Evolutionary conservation across 2,113 vertebrate genomes (phyloP).

Genomic region (Rissa tridactyla): DNA sequence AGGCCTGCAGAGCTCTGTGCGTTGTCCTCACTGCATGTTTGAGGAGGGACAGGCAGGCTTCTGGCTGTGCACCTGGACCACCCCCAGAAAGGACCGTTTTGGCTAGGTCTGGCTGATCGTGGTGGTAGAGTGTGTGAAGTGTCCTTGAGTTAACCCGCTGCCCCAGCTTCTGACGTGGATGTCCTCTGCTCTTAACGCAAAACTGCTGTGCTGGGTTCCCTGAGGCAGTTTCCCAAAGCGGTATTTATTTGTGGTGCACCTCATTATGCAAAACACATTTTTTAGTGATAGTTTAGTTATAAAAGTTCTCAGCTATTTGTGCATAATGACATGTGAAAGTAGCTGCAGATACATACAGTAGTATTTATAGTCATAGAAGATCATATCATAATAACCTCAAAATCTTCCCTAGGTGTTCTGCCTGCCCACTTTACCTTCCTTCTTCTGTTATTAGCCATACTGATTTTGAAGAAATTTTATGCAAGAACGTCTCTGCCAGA

Average conservation of each 20-base stretch:
- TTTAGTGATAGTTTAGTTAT: background rate
- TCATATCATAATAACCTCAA: background rate
- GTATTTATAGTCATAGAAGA: background rate
- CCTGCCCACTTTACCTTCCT: background rate
- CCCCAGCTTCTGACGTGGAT: background rate
- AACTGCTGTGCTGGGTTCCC: background rate
- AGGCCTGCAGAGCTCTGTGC: background rate
- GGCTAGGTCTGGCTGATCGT: background rate
- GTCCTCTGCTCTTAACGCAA: background rate
- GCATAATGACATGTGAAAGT: background rate
- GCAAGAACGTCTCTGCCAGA: background rate
- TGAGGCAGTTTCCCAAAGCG: background rate
- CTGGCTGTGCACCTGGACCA: background rate
- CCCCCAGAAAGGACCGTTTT: background rate
- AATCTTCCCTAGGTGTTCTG: background rate
- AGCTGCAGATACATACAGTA: background rate
- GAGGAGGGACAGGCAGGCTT: background rate
- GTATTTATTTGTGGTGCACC: background rate
- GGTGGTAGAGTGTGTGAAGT: background rate
- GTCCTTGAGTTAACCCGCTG: background rate
- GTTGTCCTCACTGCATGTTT: fast-evolving
- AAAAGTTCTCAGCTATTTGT: background rate
- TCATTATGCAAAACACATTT: background rate
- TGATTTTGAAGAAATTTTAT: background rate
- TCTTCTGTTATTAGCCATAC: background rate